These are phyloP conservation scores for Pammene fasciana DNA, from an alignment of 2,888 invertebrate species.

Conservation along the genomic window DNA sequence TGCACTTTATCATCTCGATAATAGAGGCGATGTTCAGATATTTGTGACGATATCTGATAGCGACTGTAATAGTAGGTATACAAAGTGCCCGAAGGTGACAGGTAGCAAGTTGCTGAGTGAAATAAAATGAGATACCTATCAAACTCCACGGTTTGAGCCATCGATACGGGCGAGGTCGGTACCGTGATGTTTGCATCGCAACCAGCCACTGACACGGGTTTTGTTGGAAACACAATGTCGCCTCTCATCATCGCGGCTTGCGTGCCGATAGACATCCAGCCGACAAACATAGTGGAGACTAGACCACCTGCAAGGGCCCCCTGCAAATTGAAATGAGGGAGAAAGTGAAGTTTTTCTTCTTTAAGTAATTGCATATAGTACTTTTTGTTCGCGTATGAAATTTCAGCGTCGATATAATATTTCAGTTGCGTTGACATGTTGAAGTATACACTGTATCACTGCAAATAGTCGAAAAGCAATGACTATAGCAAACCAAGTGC, in stretches of 20 bases:
- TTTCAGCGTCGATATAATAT: too few relatives aligned
- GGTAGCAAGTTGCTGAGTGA: too few relatives aligned
- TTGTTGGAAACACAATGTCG: conserved; percentile 83
- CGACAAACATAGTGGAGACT: conserved; percentile 83
- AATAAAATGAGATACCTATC: conserved; percentile 57
- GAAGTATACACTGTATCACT: too few relatives aligned
- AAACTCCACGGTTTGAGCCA: conserved; percentile 55
- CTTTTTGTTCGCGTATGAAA: too few relatives aligned
- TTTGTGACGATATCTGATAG: too few relatives aligned
- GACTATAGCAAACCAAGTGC: neutral
- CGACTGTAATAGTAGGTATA: too few relatives aligned
- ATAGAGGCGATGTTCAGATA: too few relatives aligned
- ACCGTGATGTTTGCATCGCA: conserved; percentile 70
- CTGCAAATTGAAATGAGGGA: conserved; percentile 58
- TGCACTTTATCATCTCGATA: too few relatives aligned
- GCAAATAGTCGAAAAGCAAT: neutral
- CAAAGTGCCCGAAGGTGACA: too few relatives aligned
- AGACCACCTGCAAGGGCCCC: conserved; percentile 87
- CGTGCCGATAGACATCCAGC: conserved; percentile 88
- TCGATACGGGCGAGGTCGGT: conserved; percentile 46
- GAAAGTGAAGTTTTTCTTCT: neutral
- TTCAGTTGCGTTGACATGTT: too few relatives aligned
- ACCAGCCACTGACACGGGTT: conserved; percentile 84
- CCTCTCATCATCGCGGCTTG: conserved; percentile 87
- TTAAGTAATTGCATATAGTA: too few relatives aligned